Evolutionary conservation across 2,797 vertebrate genomes (phyloP).

Genomic region (Centropyge bicolor): DNA sequence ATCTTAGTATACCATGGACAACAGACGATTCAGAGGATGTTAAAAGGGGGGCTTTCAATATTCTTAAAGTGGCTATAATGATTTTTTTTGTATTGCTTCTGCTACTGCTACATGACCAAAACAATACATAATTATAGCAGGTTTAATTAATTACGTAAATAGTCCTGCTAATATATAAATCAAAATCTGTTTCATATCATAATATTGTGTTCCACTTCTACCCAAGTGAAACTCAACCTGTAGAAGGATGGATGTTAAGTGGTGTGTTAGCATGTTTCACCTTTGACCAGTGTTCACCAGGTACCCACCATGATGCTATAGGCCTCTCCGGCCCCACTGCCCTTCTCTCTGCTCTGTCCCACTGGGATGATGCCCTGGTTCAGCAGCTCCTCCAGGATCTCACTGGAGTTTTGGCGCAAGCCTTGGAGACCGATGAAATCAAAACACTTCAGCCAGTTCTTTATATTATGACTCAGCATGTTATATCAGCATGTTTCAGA

Average conservation of each 20-base stretch:
- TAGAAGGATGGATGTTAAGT: neutral
- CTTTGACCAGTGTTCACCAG: neutral
- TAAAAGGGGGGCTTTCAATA: no score
- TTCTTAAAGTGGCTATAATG: no score
- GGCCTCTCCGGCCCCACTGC: conserved; percentile 79
- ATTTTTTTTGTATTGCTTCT: no score
- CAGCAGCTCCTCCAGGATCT: conserved; percentile 90
- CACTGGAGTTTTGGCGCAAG: conserved; percentile 83
- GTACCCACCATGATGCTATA: conserved; percentile 85
- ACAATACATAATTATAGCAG: neutral
- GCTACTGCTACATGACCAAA: neutral
- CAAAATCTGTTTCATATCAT: neutral
- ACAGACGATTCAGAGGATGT: no score
- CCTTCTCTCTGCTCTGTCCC: conserved; percentile 61
- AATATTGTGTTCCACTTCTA: neutral
- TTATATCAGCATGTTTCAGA: neutral
- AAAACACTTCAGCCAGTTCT: neutral
- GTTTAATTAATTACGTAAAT: neutral
- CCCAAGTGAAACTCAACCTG: neutral
- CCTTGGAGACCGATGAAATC: conserved; percentile 5
- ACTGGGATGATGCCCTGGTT: conserved; percentile 89
- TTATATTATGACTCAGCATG: accelerated
- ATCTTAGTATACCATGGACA: no score
- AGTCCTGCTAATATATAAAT: neutral
- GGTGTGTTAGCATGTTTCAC: neutral